These are phyloP conservation scores for Aporophyla nigra DNA, from an alignment of 2,888 invertebrate species.

Conservation along the genomic window DNA sequence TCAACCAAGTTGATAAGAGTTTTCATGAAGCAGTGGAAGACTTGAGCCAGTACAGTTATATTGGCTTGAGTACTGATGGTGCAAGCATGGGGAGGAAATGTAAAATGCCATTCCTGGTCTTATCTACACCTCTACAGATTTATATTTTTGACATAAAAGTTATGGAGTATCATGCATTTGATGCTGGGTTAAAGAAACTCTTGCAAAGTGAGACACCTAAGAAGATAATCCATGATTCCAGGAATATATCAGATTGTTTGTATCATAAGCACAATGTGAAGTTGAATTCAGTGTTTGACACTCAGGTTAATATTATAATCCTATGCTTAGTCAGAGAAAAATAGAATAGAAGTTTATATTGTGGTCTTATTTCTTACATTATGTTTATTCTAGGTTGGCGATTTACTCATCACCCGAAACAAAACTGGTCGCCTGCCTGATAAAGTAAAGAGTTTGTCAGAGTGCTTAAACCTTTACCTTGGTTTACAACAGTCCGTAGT, in stretches of 20 bases:
- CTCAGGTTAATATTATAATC: constrained; percentile 81
- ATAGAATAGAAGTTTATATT: not conserved
- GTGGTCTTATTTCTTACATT: not conserved
- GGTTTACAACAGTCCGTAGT: constrained; percentile 82
- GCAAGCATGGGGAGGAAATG: constrained; percentile 89
- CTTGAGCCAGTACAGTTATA: constrained; percentile 79
- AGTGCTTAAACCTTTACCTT: constrained; percentile 85
- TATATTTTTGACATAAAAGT: constrained; percentile 89
- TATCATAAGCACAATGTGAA: constrained; percentile 91
- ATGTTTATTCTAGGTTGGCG: constrained; percentile 85
- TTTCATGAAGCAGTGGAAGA: constrained; percentile 86
- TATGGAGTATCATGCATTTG: constrained; percentile 88
- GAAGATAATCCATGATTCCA: constrained; percentile 92
- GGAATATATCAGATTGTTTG: constrained; percentile 91
- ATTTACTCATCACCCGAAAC: constrained; percentile 85
- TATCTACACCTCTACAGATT: constrained; percentile 86
- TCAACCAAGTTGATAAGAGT: constrained; percentile 87
- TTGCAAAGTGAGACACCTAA: constrained; percentile 85
- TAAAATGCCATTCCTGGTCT: constrained; percentile 86
- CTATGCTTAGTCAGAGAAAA: not conserved
- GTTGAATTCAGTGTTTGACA: constrained; percentile 91
- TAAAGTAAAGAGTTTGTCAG: constrained; percentile 82
- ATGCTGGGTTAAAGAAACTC: constrained; percentile 87
- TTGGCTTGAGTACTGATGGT: constrained; percentile 86
- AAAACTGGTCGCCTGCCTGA: constrained; percentile 82